These are phyloP conservation scores for Aplocera efformata DNA, from an alignment of 2,888 invertebrate species.

Conservation along the genomic window DNA sequence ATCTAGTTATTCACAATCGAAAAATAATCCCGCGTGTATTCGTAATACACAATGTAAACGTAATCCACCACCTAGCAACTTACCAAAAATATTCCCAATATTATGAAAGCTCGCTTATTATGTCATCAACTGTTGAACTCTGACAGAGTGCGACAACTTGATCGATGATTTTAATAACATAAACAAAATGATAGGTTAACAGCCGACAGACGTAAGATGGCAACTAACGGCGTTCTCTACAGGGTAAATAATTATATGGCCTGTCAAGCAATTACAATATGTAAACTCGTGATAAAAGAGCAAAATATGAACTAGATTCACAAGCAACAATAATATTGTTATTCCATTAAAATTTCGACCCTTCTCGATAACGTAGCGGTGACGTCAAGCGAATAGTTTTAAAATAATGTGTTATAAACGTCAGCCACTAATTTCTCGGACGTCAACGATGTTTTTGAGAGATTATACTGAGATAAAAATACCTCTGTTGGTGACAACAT, in stretches of 20 bases:
- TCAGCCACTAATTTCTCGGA: too few species aligned
- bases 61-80: conserved; percentile 6
- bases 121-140: conserved; percentile 12
- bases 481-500: too few species aligned
- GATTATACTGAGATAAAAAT: too few species aligned
- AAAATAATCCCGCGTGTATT: too few species aligned
- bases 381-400: conserved; percentile 35
- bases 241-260: conserved; percentile 37
- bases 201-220: conserved; percentile 18
- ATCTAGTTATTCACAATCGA: too few species aligned
- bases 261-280: conserved; percentile 23
- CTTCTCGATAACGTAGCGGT: conserved; percentile 16
- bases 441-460: too few species aligned
- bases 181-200: conserved; percentile 8
- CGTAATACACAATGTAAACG: too few species aligned
- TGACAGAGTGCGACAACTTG: conserved; percentile 2
- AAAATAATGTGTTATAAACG: not conserved
- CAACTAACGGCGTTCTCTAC: conserved; percentile 36
- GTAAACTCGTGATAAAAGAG: conserved; percentile 38
- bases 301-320: conserved; percentile 27
- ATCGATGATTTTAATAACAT: conserved; percentile 8
- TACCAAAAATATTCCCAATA: conserved; percentile 5
- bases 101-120: conserved; percentile 10
- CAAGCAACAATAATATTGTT: conserved; percentile 15
- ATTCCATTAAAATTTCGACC: conserved; percentile 5